Evolutionary conservation across 1,140 invertebrate species (phyloP).

Genomic region (Tetranychus cinnabarinus): DNA sequence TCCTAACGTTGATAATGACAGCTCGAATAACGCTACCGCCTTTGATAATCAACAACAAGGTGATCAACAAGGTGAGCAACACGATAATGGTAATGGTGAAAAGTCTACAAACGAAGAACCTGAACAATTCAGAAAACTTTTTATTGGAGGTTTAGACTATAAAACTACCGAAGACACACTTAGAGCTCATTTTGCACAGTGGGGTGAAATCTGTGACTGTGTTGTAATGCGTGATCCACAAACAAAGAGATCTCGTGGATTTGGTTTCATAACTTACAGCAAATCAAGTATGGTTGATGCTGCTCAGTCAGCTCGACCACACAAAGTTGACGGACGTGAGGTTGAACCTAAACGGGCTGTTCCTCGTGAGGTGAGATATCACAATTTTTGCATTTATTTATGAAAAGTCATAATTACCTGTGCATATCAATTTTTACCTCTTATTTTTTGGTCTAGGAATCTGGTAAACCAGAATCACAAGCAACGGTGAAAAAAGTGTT

Average conservation of each 20-base stretch:
- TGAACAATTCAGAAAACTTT: slow-evolving; percentile 82
- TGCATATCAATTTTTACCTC: no score
- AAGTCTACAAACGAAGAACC: slow-evolving; percentile 31
- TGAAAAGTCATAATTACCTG: no score
- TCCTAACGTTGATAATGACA: no score
- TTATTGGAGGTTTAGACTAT: slow-evolving; percentile 88
- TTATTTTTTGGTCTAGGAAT: slow-evolving; percentile 27
- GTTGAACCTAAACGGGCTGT: slow-evolving; percentile 93
- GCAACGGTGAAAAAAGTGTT: slow-evolving; percentile 87
- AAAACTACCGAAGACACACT: slow-evolving; percentile 78
- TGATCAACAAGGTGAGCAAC: background rate
- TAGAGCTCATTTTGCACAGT: slow-evolving; percentile 75
- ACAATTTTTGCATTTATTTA: no score
- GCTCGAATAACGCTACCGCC: no score
- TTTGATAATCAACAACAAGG: background rate
- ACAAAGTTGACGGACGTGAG: slow-evolving; percentile 52
- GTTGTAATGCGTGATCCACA: slow-evolving; percentile 94
- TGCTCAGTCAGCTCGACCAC: slow-evolving; percentile 63
- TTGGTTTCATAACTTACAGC: slow-evolving; percentile 89
- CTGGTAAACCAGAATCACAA: slow-evolving; percentile 63
- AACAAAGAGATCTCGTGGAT: slow-evolving; percentile 62
- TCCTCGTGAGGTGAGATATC: slow-evolving; percentile 36
- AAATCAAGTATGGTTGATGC: slow-evolving; percentile 75
- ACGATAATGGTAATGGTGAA: background rate
- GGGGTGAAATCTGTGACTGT: slow-evolving; percentile 89